Conservation (phyloP, 2,888 invertebrate genomes). For the Drosophila gaucha region DNA sequence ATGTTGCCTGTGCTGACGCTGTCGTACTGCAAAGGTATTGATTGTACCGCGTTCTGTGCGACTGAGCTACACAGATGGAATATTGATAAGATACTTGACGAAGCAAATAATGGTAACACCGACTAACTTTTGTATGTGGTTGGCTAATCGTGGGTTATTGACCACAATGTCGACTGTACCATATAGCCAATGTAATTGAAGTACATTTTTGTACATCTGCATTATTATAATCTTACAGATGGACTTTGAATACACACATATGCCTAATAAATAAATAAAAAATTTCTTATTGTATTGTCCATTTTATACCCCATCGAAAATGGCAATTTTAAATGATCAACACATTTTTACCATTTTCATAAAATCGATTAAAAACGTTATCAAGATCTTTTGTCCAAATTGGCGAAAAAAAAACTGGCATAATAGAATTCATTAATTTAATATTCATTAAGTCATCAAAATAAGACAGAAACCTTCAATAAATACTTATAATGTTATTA, state of each 20-base stretch:
- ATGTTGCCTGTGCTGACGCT: conserved; percentile 64
- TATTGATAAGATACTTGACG: conserved; percentile 78
- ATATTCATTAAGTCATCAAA: conserved; percentile 15
- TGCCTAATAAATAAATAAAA: neutral
- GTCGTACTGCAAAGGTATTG: conserved; percentile 45
- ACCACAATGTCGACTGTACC: conserved; percentile 18
- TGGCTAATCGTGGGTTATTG: conserved; percentile 58
- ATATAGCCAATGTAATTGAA: conserved; percentile 51
- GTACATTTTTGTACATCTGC: neutral
- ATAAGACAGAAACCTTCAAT: conserved; percentile 2
- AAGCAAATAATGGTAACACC: conserved; percentile 21
- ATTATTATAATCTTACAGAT: neutral
- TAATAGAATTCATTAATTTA: neutral
- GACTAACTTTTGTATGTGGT: conserved; percentile 26
- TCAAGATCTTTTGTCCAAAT: no score
- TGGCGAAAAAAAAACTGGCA: no score
- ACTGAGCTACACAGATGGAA: conserved; percentile 76
- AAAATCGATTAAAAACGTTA: no score
- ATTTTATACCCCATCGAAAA: no score
- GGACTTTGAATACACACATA: neutral
- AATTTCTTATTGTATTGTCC: no score
- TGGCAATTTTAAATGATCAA: neutral
- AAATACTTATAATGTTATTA: conserved; percentile 61
- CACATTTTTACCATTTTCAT: no score
- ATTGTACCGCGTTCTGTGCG: conserved; percentile 55